phyloP scores from a whole-genome alignment of 2,113 vertebrate genomes.

The Gasterosteus nipponicus region DNA sequence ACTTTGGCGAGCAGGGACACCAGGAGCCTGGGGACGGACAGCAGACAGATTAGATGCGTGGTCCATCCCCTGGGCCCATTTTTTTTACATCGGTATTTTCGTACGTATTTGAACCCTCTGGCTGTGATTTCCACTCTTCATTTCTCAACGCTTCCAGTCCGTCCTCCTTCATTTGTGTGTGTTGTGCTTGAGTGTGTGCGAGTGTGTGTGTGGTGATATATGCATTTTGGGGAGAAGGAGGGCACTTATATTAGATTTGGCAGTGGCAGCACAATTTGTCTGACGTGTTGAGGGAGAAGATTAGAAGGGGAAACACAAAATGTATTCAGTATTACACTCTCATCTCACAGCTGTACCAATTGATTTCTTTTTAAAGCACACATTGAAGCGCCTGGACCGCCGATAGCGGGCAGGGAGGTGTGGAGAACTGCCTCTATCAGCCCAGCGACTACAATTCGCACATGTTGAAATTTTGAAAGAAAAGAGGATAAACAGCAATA shows the following conservation, averaged over 20 bases:
- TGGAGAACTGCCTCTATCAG: conserved; percentile 71
- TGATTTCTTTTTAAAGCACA: conserved; percentile 73
- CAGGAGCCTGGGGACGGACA: conserved; percentile 38
- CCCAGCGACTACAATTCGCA: conserved; percentile 65
- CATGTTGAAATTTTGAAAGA: conserved; percentile 69
- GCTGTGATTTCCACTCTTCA: conserved; percentile 70
- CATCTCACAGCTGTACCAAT: conserved; percentile 78
- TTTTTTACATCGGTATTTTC: conserved; percentile 54
- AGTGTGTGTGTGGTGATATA: conserved; percentile 2
- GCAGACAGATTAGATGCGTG: conserved; percentile 57
- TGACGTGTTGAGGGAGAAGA: conserved; percentile 79
- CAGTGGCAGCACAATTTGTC: conserved; percentile 76
- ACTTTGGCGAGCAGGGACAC: conserved; percentile 65
- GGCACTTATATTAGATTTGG: conserved; percentile 76
- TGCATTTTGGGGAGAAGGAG: conserved; percentile 35
- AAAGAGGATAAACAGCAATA: conserved; percentile 77
- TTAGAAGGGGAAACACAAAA: conserved; percentile 75
- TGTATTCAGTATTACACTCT: conserved; percentile 78
- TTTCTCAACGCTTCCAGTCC: conserved; percentile 46
- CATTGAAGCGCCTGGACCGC: conserved; percentile 50
- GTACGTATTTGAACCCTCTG: conserved; percentile 74
- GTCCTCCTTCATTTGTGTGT: conserved; percentile 32
- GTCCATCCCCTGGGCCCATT: conserved; percentile 50
- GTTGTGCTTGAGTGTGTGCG: not conserved
- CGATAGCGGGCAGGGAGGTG: conserved; percentile 69